These are phyloP conservation scores for Allygus modestus DNA, from an alignment of 2,888 invertebrate species.

Conservation along the genomic window DNA sequence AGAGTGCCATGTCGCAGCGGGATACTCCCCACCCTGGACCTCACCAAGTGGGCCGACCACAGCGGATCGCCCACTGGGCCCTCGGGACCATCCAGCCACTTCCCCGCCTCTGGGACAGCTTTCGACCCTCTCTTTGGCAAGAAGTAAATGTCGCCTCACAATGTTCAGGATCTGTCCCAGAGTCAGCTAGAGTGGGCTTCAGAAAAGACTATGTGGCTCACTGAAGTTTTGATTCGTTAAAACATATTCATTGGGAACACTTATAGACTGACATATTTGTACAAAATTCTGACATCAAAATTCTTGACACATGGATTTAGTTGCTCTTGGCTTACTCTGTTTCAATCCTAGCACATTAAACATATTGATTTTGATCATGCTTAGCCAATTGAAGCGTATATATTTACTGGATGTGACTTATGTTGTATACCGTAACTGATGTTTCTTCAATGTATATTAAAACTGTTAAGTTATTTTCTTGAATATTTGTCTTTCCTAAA, in stretches of 20 bases:
- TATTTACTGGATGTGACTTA: slow-evolving; percentile 10
- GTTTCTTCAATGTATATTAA: slow-evolving; percentile 20
- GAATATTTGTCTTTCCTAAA: slow-evolving; percentile 9
- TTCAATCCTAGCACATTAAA: background rate
- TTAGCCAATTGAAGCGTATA: background rate
- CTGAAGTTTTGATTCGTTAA: too few species aligned
- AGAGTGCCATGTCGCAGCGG: slow-evolving; percentile 94
- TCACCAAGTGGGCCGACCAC: slow-evolving; percentile 93
- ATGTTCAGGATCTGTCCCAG: background rate
- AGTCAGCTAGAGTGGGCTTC: background rate
- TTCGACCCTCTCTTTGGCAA: slow-evolving; percentile 71
- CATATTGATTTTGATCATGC: background rate
- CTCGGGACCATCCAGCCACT: slow-evolving; percentile 58
- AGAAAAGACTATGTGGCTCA: too few species aligned
- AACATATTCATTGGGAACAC: too few species aligned
- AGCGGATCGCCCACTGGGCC: slow-evolving; percentile 67
- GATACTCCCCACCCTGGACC: slow-evolving; percentile 90
- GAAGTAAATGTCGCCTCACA: slow-evolving; percentile 1
- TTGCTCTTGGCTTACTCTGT: background rate
- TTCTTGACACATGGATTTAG: too few species aligned
- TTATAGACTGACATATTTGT: background rate
- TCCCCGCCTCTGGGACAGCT: slow-evolving; percentile 64
- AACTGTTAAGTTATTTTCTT: slow-evolving; percentile 43
- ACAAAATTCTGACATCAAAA: too few species aligned
- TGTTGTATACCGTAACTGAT: background rate